phyloP scores from a whole-genome alignment of 2,797 vertebrate species.

The Streptopelia turtur region DNA sequence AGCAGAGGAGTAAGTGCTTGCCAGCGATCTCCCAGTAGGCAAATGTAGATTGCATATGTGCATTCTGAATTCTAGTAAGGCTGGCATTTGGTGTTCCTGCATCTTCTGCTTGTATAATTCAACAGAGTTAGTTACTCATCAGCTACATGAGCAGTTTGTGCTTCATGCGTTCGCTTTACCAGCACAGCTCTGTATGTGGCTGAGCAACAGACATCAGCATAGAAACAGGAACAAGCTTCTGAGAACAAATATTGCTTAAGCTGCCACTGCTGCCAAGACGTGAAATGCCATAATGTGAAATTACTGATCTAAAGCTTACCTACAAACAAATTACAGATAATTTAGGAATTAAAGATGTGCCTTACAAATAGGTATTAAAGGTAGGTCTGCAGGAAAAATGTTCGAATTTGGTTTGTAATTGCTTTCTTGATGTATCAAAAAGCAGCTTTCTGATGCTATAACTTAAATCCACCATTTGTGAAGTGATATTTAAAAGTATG shows the following conservation, averaged over 20 bases:
- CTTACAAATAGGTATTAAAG: background rate
- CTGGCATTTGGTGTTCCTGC: background rate
- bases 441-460: background rate
- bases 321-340: background rate
- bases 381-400: background rate
- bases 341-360: background rate
- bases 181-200: rapidly evolving
- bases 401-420: background rate
- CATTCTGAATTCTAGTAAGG: background rate
- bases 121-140: background rate
- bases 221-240: background rate
- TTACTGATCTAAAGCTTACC: background rate
- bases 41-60: background rate
- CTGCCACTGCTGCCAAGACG: background rate
- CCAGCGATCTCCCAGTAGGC: background rate
- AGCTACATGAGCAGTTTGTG: background rate
- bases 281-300: background rate
- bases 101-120: slow-evolving; percentile 37
- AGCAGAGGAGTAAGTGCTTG: background rate
- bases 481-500: background rate
- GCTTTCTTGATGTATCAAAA: background rate
- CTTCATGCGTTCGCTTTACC: slow-evolving; percentile 8
- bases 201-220: background rate
- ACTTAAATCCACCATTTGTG: background rate
- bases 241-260: background rate